Percentiles rank a stretch among this genome's conserved stretches.
Conservation (phyloP, 2,113 vertebrate species). For the Brienomyrus longianalis region DNA sequence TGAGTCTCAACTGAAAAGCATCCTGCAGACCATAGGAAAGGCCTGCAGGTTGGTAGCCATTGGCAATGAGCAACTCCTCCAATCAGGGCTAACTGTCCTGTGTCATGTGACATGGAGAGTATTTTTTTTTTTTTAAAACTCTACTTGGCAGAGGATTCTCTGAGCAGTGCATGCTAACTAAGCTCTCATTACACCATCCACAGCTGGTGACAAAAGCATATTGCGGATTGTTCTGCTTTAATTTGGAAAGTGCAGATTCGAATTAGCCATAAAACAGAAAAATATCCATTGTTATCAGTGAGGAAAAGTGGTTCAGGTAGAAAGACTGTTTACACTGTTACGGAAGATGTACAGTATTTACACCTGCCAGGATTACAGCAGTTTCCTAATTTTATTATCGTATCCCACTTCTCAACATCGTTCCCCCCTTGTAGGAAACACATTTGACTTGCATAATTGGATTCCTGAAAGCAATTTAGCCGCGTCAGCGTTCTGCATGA, state of each 20-base stretch:
- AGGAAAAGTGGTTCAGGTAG: neutral
- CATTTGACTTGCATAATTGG: neutral
- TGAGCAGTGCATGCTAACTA: neutral
- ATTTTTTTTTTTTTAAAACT: neutral
- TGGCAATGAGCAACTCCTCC: neutral
- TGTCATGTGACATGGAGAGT: neutral
- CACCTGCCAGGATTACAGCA: neutral
- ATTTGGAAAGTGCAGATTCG: neutral
- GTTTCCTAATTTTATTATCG: neutral
- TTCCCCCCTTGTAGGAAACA: neutral
- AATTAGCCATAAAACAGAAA: neutral
- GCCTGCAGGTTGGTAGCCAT: neutral
- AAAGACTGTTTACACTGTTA: neutral
- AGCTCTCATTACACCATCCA: neutral
- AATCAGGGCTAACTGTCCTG: neutral
- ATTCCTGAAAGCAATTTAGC: neutral
- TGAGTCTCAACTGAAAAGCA: neutral
- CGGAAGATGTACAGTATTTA: neutral
- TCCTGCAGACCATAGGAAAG: neutral
- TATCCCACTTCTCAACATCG: neutral
- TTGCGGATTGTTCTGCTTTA: neutral
- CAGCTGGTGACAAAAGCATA: neutral
- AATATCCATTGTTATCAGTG: neutral
- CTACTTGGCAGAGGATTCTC: neutral
- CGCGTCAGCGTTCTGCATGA: neutral